A percentile compares a stretch with the other conserved stretches of the same genome.
Conservation (phyloP, 2,113 vertebrate species). For the Phasianus colchicus region DNA sequence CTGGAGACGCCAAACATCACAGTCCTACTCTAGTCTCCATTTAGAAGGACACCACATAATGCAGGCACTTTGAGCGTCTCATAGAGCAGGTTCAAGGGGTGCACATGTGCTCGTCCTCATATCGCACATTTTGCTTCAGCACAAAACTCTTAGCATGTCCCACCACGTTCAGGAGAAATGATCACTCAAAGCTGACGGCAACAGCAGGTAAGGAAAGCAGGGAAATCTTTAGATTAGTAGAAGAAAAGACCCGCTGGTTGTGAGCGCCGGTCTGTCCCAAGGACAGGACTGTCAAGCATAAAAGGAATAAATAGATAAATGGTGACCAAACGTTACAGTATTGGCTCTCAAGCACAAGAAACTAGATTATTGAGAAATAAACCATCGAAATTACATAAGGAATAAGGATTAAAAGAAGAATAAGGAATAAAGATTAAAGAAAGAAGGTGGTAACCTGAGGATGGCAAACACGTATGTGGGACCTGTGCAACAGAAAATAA, state of each 20-base stretch:
- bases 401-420: conserved; percentile 14
- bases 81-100: not conserved
- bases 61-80: not conserved
- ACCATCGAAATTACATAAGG: not conserved
- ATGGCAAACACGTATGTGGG: not conserved
- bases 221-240: not conserved
- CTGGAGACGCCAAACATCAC: conserved; percentile 1
- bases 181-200: not conserved
- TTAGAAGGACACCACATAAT: not conserved
- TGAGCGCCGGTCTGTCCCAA: not conserved
- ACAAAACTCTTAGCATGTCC: not conserved
- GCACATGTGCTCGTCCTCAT: not conserved
- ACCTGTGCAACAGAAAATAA: not conserved
- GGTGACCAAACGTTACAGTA: conserved; percentile 16
- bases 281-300: not conserved
- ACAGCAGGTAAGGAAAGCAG: not conserved
- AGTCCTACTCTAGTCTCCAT: not conserved
- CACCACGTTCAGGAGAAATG: not conserved
- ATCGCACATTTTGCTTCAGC: not conserved
- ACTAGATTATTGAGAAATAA: conserved; percentile 9
- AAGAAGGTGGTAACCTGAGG: conserved; percentile 9
- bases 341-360: not conserved
- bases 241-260: not conserved
- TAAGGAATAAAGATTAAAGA: not conserved
- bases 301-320: conserved; percentile 37